A percentile compares a stretch with the other conserved stretches of the same genome.
Evolutionary conservation across 2,888 invertebrate genomes (phyloP).

Genomic region (Heliconius cydno): DNA sequence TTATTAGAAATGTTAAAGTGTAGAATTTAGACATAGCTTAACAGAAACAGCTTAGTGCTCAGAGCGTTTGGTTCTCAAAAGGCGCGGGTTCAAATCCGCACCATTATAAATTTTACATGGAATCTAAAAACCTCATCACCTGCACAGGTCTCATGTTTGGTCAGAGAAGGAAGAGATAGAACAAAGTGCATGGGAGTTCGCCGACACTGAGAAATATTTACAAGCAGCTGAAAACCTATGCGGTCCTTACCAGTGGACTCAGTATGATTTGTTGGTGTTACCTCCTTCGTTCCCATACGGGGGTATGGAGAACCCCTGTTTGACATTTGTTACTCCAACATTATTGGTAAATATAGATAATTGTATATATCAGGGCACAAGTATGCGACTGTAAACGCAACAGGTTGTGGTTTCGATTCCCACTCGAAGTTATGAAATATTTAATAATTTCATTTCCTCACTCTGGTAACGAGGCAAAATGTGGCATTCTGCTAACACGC

Average conservation of each 20-base stretch:
- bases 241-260: constrained; percentile 95
- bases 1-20: background rate
- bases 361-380: background rate
- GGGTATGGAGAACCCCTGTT: constrained; percentile 98
- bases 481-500: too few relatives aligned
- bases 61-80: background rate
- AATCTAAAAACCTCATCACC: background rate
- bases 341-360: constrained; percentile 85
- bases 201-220: constrained; percentile 92
- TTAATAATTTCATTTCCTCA: too few relatives aligned
- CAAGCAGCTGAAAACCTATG: constrained; percentile 91
- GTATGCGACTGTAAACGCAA: too few relatives aligned
- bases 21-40: background rate
- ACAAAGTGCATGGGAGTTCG: constrained; percentile 93
- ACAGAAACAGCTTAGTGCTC: background rate
- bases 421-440: too few relatives aligned
- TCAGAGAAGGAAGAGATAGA: constrained; percentile 93
- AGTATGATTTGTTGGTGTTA: constrained; percentile 94
- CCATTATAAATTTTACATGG: background rate
- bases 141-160: constrained; percentile 91
- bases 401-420: too few relatives aligned
- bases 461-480: too few relatives aligned
- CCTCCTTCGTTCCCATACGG: constrained; percentile 98
- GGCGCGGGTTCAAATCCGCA: background rate
- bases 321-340: constrained; percentile 97